These are phyloP conservation scores for Merodon equestris DNA, from an alignment of 2,888 invertebrate species.

Conservation along the genomic window DNA sequence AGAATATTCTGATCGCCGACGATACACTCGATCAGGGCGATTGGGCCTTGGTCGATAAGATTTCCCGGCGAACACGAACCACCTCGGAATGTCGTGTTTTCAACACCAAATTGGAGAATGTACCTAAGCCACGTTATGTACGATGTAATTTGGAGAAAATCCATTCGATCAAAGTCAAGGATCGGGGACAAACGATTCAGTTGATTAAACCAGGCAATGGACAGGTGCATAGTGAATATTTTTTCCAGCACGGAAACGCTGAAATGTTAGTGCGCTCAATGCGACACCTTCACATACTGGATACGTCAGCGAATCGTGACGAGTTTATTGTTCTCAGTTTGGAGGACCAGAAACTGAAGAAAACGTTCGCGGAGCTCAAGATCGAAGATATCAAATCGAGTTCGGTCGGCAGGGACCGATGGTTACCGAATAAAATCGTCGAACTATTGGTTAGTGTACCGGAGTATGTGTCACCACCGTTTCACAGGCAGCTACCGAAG, in stretches of 20 bases:
- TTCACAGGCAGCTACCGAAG: constrained; percentile 72
- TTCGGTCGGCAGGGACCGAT: constrained; percentile 73
- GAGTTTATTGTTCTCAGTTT: constrained; percentile 86
- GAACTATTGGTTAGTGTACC: constrained; percentile 77
- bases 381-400: constrained; percentile 80
- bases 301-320: constrained; percentile 82
- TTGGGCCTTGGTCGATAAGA: constrained; percentile 91
- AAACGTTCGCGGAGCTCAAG: constrained; percentile 92
- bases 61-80: constrained; percentile 77
- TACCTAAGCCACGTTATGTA: constrained; percentile 79
- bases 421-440: constrained; percentile 76
- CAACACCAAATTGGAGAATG: constrained; percentile 75
- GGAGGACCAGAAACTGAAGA: constrained; percentile 86
- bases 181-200: constrained; percentile 81
- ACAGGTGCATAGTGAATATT: constrained; percentile 84
- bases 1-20: constrained; percentile 84
- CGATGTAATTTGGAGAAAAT: constrained; percentile 83
- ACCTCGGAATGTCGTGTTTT: constrained; percentile 77
- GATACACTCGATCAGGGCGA: constrained; percentile 88
- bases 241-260: constrained; percentile 93
- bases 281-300: constrained; percentile 75
- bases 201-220: constrained; percentile 83
- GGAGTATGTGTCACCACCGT: constrained; percentile 75
- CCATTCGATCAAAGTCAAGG: constrained; percentile 83
- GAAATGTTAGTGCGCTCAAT: constrained; percentile 81